Percentiles rank a stretch among this genome's conserved stretches.
Conservation (phyloP, 2,797 vertebrate species). For the Glyptemys insculpta region DNA sequence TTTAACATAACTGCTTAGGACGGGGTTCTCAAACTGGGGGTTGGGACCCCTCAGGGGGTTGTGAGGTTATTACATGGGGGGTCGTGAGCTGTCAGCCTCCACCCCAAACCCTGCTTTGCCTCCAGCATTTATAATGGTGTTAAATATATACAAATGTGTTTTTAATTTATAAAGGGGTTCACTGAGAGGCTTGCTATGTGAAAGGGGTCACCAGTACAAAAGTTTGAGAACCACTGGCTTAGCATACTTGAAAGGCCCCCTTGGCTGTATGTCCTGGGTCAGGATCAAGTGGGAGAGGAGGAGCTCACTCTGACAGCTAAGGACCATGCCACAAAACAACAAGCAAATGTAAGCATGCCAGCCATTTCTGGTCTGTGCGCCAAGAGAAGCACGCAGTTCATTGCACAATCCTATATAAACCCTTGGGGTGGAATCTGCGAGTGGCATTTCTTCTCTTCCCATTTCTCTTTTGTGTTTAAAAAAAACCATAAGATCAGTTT, state of each 20-base stretch:
- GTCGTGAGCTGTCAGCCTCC: no score
- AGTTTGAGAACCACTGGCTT: neutral
- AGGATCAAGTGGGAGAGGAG: neutral
- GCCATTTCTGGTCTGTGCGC: neutral
- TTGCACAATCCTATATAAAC: neutral
- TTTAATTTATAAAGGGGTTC: no score
- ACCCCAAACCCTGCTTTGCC: no score
- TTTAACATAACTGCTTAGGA: neutral
- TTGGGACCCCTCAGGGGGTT: no score
- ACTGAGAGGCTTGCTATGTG: no score
- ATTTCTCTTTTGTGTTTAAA: neutral
- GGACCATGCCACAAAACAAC: neutral
- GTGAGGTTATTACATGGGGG: no score
- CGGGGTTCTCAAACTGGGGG: no score
- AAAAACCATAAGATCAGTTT: neutral
- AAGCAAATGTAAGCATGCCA: rapidly evolving
- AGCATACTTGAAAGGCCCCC: neutral
- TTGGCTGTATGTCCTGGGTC: neutral
- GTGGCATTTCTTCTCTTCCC: neutral
- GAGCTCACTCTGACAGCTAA: neutral
- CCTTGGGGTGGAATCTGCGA: neutral
- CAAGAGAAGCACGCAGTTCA: neutral
- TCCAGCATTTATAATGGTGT: no score
- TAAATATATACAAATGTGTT: no score
- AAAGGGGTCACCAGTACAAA: no score